Evolutionary conservation across 2,797 vertebrate species (phyloP).

Genomic region (Enteromius afrohamiltoni): DNA sequence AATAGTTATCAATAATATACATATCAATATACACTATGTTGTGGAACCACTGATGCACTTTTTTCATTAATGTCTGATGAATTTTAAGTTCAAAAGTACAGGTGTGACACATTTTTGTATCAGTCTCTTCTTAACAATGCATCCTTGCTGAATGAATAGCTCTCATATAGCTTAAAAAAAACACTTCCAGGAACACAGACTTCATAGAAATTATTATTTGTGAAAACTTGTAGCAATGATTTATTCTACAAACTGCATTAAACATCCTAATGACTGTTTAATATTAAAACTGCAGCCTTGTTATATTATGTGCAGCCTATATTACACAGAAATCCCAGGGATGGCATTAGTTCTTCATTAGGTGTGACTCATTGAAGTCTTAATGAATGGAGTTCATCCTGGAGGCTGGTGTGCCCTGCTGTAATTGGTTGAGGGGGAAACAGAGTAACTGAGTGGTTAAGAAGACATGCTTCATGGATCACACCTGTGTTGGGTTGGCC

Average conservation of each 20-base stretch:
- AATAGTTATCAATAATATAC: background rate
- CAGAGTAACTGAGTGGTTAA: background rate
- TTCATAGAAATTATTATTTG: constrained; percentile 6
- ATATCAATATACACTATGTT: too few species aligned
- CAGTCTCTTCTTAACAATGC: background rate
- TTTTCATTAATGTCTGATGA: background rate
- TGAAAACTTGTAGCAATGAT: background rate
- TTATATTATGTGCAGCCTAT: constrained; percentile 31
- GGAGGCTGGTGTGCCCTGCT: constrained; percentile 29
- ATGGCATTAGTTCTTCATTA: constrained; percentile 58
- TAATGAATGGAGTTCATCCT: constrained; percentile 54
- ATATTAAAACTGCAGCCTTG: constrained; percentile 26
- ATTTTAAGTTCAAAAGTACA: background rate
- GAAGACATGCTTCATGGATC: constrained; percentile 16
- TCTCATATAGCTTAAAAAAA: too few species aligned
- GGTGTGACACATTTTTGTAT: background rate
- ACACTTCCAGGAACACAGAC: background rate
- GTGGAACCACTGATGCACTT: background rate
- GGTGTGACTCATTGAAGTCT: constrained; percentile 42
- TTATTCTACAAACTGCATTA: constrained; percentile 16
- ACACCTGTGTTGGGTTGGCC: constrained; percentile 89
- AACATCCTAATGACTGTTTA: constrained; percentile 31
- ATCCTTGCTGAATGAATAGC: background rate
- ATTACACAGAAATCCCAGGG: constrained; percentile 52
- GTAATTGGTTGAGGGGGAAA: constrained; percentile 25